Conservation (phyloP, 2,888 invertebrate species). For the Sepiola atlantica region DNA sequence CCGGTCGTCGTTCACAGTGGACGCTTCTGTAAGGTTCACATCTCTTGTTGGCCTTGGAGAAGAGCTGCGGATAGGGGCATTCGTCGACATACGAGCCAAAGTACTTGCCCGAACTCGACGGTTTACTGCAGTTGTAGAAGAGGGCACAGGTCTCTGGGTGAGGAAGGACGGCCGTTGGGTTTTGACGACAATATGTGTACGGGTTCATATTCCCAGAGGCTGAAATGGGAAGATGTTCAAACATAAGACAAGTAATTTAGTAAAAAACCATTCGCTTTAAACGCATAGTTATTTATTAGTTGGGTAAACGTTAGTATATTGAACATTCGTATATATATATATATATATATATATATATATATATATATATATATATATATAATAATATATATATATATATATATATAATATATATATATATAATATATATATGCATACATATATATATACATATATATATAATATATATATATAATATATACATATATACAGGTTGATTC, state of each 20-base stretch:
- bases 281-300: neutral
- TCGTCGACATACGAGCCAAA: neutral
- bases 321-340: neutral
- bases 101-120: neutral
- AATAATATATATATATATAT: no score
- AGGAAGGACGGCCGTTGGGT: neutral
- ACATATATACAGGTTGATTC: no score
- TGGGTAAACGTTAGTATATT: no score
- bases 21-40: constrained; percentile 40
- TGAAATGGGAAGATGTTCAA: neutral
- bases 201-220: neutral
- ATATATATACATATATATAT: no score
- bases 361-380: no score
- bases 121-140: constrained; percentile 42
- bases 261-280: neutral
- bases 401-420: no score
- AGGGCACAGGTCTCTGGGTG: neutral
- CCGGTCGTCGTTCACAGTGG: neutral
- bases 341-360: no score
- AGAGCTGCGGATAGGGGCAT: constrained; percentile 35
- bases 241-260: neutral
- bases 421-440: no score
- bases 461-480: no score
- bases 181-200: neutral
- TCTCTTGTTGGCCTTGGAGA: neutral